Conservation (phyloP, 2,888 invertebrate species). For the Litoditis marina region DNA sequence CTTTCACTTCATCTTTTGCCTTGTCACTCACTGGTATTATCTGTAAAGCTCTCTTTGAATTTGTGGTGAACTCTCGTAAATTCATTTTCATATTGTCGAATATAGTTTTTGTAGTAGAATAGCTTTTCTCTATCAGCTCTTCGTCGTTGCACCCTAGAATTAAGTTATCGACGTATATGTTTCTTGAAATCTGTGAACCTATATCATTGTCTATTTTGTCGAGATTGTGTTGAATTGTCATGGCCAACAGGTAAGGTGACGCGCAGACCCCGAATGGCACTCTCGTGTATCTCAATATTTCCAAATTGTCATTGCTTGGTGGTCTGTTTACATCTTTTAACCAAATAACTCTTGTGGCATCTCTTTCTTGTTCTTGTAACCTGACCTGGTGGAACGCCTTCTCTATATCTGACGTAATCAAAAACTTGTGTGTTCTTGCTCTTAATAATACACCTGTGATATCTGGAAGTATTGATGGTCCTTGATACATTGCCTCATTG, state of each 20-base stretch:
- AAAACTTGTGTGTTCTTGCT: constrained; percentile 13
- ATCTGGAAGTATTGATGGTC: constrained; percentile 11
- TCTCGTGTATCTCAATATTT: constrained; percentile 9
- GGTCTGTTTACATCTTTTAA: background rate
- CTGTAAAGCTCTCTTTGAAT: background rate
- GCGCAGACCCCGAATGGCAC: constrained; percentile 8
- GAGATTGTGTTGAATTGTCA: background rate
- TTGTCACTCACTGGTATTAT: background rate
- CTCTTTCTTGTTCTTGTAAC: constrained; percentile 8
- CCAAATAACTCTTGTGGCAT: constrained; percentile 14
- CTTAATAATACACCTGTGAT: constrained; percentile 10
- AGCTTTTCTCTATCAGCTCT: background rate
- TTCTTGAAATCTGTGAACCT: background rate
- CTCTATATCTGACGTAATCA: constrained; percentile 12
- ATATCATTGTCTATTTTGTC: background rate
- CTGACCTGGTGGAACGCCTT: constrained; percentile 15
- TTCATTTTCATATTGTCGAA: constrained; percentile 2
- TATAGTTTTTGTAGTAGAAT: background rate
- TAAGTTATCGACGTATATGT: background rate
- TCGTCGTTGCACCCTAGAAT: background rate
- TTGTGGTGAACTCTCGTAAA: background rate
- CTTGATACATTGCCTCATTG: constrained; percentile 8
- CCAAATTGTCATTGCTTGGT: background rate
- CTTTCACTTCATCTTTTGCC: background rate
- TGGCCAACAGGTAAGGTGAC: background rate